Evolutionary conservation across 2,888 invertebrate species (phyloP).

Genomic region (Stenoptilia bipunctidactyla): DNA sequence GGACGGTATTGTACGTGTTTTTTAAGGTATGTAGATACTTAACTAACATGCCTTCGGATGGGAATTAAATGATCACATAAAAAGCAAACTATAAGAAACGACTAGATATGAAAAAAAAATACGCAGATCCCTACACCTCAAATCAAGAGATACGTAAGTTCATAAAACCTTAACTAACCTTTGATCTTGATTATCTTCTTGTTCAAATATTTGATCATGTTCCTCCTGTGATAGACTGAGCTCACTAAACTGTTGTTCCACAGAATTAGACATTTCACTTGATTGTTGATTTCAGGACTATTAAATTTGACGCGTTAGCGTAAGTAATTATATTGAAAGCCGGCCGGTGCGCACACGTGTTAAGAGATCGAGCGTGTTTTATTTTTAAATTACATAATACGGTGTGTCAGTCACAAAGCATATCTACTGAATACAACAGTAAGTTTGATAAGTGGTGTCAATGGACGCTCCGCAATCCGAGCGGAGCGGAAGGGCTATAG

Average conservation of each 20-base stretch:
- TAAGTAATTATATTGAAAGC: constrained; percentile 10
- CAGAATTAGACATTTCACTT: constrained; percentile 54
- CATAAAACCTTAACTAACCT: constrained; percentile 66
- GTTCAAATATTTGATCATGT: constrained; percentile 81
- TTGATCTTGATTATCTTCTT: constrained; percentile 70
- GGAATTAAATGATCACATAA: too few relatives aligned
- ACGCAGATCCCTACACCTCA: too few relatives aligned
- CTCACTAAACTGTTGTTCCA: constrained; percentile 79
- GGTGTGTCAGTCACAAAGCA: constrained; percentile 9
- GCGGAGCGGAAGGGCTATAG: constrained; percentile 28
- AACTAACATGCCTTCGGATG: too few relatives aligned
- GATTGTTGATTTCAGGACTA: too few relatives aligned
- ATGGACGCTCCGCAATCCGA: constrained; percentile 9
- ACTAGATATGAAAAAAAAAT: too few relatives aligned
- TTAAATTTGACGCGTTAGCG: too few relatives aligned
- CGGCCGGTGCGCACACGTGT: constrained; percentile 45
- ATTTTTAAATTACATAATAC: constrained; percentile 51
- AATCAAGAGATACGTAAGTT: too few relatives aligned
- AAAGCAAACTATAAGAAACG: too few relatives aligned
- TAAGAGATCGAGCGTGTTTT: constrained; percentile 24
- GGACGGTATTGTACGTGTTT: too few relatives aligned
- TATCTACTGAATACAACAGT: constrained; percentile 2
- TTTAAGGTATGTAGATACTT: too few relatives aligned
- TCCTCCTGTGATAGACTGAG: constrained; percentile 78
- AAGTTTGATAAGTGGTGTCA: constrained; percentile 16